A percentile compares a stretch with the other conserved stretches of the same genome.
Conservation (phyloP, 2,113 vertebrate genomes). For the Monarcha castaneiventris region DNA sequence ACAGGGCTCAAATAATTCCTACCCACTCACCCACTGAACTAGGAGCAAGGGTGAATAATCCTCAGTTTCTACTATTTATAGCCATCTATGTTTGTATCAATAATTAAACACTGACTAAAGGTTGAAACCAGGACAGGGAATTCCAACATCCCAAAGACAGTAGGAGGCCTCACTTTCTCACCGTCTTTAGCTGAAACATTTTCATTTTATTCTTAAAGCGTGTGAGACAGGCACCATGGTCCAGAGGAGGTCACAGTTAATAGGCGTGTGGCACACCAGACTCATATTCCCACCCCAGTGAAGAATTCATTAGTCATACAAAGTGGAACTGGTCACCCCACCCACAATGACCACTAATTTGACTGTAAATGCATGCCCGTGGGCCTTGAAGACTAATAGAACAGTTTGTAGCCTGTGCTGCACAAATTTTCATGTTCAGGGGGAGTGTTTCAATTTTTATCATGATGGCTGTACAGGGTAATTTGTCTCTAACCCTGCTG, state of each 20-base stretch:
- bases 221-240: background rate
- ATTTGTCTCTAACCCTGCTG: background rate
- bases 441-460: background rate
- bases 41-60: background rate
- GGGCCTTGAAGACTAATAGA: background rate
- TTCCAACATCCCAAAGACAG: background rate
- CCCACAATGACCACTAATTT: background rate
- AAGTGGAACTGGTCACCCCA: background rate
- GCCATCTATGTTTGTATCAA: background rate
- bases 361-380: fast-evolving
- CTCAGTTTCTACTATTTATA: background rate
- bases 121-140: background rate
- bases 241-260: background rate
- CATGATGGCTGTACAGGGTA: background rate
- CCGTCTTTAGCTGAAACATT: background rate
- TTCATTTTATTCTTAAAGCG: background rate
- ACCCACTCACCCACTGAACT: background rate
- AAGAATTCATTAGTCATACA: background rate
- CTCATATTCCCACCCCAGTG: background rate
- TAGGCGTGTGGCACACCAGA: background rate
- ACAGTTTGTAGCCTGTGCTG: background rate
- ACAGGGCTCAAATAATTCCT: background rate
- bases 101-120: background rate
- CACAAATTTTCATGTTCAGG: background rate
- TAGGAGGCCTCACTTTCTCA: background rate